A percentile compares a stretch with the other conserved stretches of the same genome.
Conservation (phyloP, 2,797 vertebrate genomes). For the Oreochromis grahami region DNA sequence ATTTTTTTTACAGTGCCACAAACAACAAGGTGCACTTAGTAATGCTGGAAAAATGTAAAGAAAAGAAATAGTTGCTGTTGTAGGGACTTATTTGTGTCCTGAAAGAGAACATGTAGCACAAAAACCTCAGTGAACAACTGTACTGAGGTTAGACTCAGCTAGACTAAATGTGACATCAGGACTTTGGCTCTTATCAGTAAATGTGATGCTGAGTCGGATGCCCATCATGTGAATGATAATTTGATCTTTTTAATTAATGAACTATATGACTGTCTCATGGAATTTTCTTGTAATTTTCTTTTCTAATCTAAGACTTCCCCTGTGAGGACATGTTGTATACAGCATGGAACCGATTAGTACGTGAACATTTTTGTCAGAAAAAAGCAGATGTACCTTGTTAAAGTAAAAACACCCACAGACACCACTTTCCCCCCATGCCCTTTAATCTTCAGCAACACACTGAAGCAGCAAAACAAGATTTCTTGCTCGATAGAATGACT, state of each 20-base stretch:
- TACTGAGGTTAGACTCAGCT: not conserved
- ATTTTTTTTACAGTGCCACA: not conserved
- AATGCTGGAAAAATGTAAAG: not conserved
- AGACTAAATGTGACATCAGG: not conserved
- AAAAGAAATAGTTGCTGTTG: not conserved
- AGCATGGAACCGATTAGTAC: not conserved
- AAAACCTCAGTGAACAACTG: not conserved
- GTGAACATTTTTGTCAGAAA: not conserved
- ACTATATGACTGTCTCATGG: not conserved
- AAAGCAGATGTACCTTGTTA: slow-evolving; percentile 10
- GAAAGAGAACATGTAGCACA: not conserved
- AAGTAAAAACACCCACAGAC: not conserved
- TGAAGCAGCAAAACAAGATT: slow-evolving; percentile 16
- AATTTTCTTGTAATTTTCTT: not conserved
- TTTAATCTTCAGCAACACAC: slow-evolving; percentile 11
- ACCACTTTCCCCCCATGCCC: not conserved
- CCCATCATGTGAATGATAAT: not conserved
- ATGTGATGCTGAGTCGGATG: not conserved
- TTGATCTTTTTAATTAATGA: not conserved
- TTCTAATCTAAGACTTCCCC: not conserved
- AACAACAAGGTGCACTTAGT: not conserved
- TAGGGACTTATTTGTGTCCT: not conserved
- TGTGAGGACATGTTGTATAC: not conserved
- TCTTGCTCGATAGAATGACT: not conserved
- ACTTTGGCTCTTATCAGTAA: not conserved